phyloP scores from a whole-genome alignment of 1,140 invertebrate species.

The Lanistes nyassanus region DNA sequence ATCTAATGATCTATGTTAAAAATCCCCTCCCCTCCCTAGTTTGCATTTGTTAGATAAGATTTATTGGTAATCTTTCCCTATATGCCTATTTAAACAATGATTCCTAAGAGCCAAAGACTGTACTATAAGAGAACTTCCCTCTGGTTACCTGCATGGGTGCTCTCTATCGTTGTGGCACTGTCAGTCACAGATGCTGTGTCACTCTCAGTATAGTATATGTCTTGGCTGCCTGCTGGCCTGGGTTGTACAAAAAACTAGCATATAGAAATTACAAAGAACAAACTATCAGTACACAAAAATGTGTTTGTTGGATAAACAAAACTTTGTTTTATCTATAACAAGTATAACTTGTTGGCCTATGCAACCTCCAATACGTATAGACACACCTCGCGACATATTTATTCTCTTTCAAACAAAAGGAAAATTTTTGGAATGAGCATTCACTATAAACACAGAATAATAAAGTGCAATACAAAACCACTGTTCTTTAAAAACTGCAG shows the following conservation, averaged over 20 bases:
- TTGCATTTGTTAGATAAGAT: too few relatives aligned
- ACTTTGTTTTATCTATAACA: too few relatives aligned
- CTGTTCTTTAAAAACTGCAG: too few relatives aligned
- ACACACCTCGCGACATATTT: neutral
- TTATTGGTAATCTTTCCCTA: too few relatives aligned
- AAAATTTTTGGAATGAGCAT: neutral
- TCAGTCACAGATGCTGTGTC: conserved; percentile 45
- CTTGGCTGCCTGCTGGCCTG: conserved; percentile 52
- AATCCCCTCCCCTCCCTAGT: too few relatives aligned
- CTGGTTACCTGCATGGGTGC: conserved; percentile 58
- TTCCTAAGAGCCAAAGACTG: neutral
- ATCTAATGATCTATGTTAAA: too few relatives aligned
- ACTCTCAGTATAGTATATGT: conserved; percentile 57
- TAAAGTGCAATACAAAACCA: too few relatives aligned
- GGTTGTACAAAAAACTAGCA: neutral
- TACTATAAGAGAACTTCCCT: neutral
- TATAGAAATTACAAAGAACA: neutral
- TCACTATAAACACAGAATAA: too few relatives aligned
- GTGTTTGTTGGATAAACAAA: neutral
- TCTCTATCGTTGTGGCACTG: conserved; percentile 57
- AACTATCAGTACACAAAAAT: neutral
- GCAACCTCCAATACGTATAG: neutral
- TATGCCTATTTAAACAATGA: too few relatives aligned
- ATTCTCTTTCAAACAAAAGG: neutral
- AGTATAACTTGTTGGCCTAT: too few relatives aligned